Conservation (phyloP, 2,797 vertebrate species). For the Protosalanx chinensis region DNA sequence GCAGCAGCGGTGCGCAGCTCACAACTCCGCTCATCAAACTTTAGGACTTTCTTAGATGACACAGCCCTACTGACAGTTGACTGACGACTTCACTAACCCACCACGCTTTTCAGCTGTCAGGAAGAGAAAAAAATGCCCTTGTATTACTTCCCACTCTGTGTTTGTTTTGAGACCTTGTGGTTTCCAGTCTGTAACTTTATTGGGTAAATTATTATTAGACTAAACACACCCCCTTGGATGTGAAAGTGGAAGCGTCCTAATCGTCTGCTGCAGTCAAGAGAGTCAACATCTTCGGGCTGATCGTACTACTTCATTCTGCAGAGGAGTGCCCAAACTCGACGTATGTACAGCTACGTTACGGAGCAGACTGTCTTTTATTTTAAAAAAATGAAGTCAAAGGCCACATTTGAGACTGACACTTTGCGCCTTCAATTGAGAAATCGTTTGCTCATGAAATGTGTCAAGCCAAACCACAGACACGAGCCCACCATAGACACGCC, state of each 20-base stretch:
- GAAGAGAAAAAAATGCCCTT: background rate
- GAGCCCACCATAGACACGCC: conserved; percentile 52
- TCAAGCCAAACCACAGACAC: conserved; percentile 48
- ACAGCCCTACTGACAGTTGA: conserved; percentile 6
- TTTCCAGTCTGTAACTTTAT: conserved; percentile 32
- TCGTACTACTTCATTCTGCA: conserved; percentile 14
- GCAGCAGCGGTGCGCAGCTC: background rate
- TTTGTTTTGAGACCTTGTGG: conserved; percentile 1
- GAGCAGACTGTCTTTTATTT: conserved; percentile 12
- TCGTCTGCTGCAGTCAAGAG: conserved; percentile 62
- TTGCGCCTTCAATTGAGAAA: conserved; percentile 1
- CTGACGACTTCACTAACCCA: no score
- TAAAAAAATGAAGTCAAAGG: background rate
- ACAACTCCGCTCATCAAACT: conserved; percentile 49
- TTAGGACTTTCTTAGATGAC: conserved; percentile 27
- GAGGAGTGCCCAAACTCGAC: background rate
- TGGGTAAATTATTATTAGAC: conserved; percentile 44
- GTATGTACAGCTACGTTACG: background rate
- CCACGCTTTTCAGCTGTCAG: no score
- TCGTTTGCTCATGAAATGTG: background rate
- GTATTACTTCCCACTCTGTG: background rate
- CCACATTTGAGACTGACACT: background rate
- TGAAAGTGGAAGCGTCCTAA: conserved; percentile 66
- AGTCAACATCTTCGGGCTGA: conserved; percentile 16
- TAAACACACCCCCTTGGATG: conserved; percentile 42